Conservation (phyloP, 2,113 vertebrate species). For the Carollia perspicillata region DNA sequence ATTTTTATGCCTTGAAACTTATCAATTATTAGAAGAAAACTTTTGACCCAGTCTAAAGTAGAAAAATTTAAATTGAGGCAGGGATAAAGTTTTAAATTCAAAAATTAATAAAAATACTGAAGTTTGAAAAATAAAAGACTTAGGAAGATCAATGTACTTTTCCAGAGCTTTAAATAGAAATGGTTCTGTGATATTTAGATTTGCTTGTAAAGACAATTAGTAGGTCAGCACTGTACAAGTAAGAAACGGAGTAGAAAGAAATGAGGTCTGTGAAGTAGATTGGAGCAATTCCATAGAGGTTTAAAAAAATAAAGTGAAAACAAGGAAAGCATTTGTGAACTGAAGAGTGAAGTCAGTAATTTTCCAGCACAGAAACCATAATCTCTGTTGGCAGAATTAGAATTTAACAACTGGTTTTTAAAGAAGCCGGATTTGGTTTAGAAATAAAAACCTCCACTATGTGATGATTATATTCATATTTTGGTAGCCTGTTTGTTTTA, state of each 20-base stretch:
- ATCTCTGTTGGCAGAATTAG: background rate
- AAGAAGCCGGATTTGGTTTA: slow-evolving; percentile 40
- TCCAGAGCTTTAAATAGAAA: slow-evolving; percentile 44
- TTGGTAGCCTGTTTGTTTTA: background rate
- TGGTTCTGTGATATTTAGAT: slow-evolving; percentile 8
- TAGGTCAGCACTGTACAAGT: slow-evolving; percentile 61
- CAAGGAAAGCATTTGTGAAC: slow-evolving; percentile 47
- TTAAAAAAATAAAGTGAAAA: slow-evolving; percentile 38
- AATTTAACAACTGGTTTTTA: slow-evolving; percentile 21
- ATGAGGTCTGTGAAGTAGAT: slow-evolving; percentile 41
- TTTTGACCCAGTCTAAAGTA: background rate
- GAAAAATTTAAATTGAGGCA: slow-evolving; percentile 1
- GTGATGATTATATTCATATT: background rate
- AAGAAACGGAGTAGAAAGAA: slow-evolving; percentile 50
- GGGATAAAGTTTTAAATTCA: slow-evolving; percentile 3
- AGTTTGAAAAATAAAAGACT: background rate
- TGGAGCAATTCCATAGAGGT: slow-evolving; percentile 65
- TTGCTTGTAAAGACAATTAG: slow-evolving; percentile 50
- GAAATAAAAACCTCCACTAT: background rate
- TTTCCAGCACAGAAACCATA: slow-evolving; percentile 54
- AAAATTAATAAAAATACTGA: background rate
- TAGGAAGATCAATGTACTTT: slow-evolving; percentile 17
- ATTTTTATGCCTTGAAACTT: background rate
- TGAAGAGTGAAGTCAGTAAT: slow-evolving; percentile 44
- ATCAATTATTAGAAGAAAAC: background rate